Evolutionary conservation across 2,888 invertebrate species (phyloP).

Genomic region (Nycteola revayana): DNA sequence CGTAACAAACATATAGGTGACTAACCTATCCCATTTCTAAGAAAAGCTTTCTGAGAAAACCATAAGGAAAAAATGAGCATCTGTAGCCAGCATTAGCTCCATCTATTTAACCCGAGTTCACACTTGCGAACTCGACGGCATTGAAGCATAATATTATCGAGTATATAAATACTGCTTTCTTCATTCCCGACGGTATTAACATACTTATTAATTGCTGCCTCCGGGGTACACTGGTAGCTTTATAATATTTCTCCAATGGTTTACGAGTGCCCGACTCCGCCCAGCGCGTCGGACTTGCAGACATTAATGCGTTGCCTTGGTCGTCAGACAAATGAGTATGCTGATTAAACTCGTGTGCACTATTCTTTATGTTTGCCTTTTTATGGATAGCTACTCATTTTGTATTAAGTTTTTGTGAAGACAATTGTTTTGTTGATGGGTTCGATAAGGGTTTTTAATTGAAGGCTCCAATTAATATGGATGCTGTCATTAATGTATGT

Average conservation of each 20-base stretch:
- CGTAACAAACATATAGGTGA: too few relatives aligned
- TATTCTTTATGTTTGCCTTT: conserved; percentile 41
- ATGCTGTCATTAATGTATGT: too few relatives aligned
- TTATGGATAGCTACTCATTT: conserved; percentile 24
- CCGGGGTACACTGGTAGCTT: conserved; percentile 71
- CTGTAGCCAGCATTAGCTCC: conserved; percentile 4
- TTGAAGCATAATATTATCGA: conserved; percentile 38
- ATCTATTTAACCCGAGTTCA: conserved; percentile 38
- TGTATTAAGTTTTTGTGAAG: conserved; percentile 15
- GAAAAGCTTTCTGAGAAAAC: too few relatives aligned
- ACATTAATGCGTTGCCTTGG: conserved; percentile 48
- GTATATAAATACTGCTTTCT: conserved; percentile 40
- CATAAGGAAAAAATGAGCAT: too few relatives aligned
- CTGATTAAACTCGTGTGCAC: conserved; percentile 64
- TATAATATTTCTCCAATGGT: conserved; percentile 71
- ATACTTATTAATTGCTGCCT: conserved; percentile 75
- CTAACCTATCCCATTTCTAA: too few relatives aligned
- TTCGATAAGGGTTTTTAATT: too few relatives aligned
- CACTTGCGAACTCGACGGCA: conserved; percentile 40
- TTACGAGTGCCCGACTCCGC: conserved; percentile 63
- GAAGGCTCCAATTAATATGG: too few relatives aligned
- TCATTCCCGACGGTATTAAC: conserved; percentile 57
- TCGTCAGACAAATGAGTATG: conserved; percentile 66
- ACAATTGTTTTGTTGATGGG: conserved; percentile 2
- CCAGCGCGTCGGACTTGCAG: conserved; percentile 49